Conservation (phyloP, 2,888 invertebrate genomes). For the Chrysina gloriosa region DNA sequence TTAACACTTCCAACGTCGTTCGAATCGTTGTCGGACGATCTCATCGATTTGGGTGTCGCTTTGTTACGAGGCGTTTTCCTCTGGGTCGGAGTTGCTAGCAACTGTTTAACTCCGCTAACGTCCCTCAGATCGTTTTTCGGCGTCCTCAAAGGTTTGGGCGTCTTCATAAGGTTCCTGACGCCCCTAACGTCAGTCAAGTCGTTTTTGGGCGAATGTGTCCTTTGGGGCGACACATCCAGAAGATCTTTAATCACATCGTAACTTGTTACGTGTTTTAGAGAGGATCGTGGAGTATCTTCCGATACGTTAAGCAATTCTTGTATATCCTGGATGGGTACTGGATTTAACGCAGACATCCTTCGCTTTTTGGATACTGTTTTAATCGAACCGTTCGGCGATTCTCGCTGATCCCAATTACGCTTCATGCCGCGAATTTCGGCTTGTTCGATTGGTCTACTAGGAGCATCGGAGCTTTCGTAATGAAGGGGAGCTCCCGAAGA, state of each 20-base stretch:
- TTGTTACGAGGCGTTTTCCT: conserved; percentile 59
- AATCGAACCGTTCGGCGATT: too few species aligned
- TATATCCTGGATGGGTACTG: not conserved
- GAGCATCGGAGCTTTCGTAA: too few species aligned
- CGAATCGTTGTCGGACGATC: conserved; percentile 59
- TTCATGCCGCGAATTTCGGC: too few species aligned
- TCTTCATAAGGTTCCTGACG: conserved; percentile 51
- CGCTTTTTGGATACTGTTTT: too few species aligned
- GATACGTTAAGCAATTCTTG: conserved; percentile 1
- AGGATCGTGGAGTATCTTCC: not conserved
- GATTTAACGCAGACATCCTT: not conserved
- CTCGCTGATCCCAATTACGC: too few species aligned
- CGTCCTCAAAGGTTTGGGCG: conserved; percentile 47
- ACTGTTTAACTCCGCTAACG: conserved; percentile 58
- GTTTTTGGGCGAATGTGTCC: conserved; percentile 56
- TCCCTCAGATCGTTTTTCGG: conserved; percentile 60
- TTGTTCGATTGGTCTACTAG: too few species aligned
- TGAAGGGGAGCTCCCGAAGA: too few species aligned
- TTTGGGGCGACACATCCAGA: conserved; percentile 24
- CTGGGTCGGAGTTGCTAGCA: conserved; percentile 45
- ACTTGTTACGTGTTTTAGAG: not conserved
- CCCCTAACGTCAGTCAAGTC: conserved; percentile 52
- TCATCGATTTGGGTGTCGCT: conserved; percentile 46
- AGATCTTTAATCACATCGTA: conserved; percentile 8
- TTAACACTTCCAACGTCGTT: conserved; percentile 55